These are phyloP conservation scores for Otis tarda DNA, from an alignment of 2,113 vertebrate species.

Conservation along the genomic window DNA sequence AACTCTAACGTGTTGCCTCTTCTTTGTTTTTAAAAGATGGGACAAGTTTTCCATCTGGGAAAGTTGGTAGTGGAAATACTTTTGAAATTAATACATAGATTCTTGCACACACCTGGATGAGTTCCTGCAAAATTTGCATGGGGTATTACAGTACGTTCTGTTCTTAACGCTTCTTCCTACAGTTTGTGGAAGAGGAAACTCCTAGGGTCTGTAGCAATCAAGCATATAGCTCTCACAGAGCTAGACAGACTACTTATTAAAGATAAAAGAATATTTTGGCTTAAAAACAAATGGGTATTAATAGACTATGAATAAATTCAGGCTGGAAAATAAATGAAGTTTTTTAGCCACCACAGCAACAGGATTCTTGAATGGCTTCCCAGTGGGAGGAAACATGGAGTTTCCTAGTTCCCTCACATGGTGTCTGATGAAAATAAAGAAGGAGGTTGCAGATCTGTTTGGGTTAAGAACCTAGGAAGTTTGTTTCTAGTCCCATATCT, in stretches of 20 bases:
- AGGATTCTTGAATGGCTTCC: neutral
- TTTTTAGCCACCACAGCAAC: neutral
- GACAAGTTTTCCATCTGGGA: neutral
- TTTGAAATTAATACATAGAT: neutral
- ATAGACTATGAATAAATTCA: neutral
- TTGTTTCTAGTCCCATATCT: neutral
- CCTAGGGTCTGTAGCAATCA: neutral
- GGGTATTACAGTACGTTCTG: neutral
- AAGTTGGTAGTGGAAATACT: neutral
- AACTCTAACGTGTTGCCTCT: neutral
- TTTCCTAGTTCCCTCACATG: neutral
- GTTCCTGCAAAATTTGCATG: slow-evolving; percentile 6
- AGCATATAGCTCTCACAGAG: neutral
- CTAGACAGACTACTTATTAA: neutral
- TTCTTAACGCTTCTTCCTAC: neutral
- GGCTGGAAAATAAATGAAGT: neutral
- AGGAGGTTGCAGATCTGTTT: neutral
- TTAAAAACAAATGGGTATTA: neutral
- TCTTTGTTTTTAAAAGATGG: neutral
- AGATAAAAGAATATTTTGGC: slow-evolving; percentile 16
- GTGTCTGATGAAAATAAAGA: neutral
- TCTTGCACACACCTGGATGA: neutral
- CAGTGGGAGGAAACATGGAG: neutral
- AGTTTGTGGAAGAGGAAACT: neutral
- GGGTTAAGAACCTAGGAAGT: neutral